These are phyloP conservation scores for Anseranas semipalmata DNA, from an alignment of 2,113 vertebrate species.

Conservation along the genomic window DNA sequence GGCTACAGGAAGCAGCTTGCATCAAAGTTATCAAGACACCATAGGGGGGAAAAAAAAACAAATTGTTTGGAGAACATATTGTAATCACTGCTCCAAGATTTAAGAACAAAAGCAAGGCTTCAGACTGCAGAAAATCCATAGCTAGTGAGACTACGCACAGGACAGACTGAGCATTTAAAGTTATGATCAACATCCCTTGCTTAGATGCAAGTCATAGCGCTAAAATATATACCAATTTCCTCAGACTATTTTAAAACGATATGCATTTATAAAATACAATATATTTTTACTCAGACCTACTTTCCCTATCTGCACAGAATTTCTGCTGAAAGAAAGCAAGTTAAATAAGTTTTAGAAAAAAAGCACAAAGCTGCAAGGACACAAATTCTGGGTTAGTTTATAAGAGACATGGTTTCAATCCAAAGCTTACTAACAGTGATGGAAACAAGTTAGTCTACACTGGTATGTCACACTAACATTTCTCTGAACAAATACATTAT, in stretches of 20 bases:
- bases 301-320: not conserved
- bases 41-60: fast-evolving
- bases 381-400: not conserved
- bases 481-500: not conserved
- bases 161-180: not conserved
- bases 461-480: not conserved
- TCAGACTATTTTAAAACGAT: not conserved
- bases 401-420: not conserved
- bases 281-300: not conserved
- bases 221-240: not conserved
- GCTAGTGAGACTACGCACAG: not conserved
- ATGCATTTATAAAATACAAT: not conserved
- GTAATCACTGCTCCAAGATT: not conserved
- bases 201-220: not conserved
- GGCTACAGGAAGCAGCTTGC: not conserved
- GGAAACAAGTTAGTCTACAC: not conserved
- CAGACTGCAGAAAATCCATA: not conserved
- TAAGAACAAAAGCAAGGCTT: not conserved
- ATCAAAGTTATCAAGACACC: not conserved
- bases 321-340: not conserved
- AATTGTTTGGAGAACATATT: not conserved
- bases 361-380: not conserved
- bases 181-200: not conserved
- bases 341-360: not conserved
- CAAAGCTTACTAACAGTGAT: not conserved